These are phyloP conservation scores for Drosophila paramelanica DNA, from an alignment of 2,888 invertebrate species.

Conservation along the genomic window DNA sequence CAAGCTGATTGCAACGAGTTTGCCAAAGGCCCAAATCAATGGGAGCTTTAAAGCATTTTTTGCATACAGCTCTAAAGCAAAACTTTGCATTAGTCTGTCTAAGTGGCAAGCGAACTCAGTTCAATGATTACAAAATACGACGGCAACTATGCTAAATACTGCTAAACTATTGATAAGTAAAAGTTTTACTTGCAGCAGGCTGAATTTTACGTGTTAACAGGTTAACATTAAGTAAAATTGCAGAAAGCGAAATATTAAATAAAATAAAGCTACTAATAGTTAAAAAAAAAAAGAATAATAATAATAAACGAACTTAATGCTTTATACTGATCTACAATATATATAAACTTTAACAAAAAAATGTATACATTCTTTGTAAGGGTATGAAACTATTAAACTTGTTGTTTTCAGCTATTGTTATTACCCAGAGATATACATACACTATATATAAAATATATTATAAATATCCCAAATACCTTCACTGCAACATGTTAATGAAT, in stretches of 20 bases:
- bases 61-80: slow-evolving; percentile 40
- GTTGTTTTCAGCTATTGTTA: no score
- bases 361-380: no score
- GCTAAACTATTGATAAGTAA: slow-evolving; percentile 8
- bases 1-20: slow-evolving; percentile 49
- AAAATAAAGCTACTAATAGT: no score
- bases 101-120: neutral
- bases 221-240: neutral
- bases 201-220: neutral
- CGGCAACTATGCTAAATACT: slow-evolving; percentile 16
- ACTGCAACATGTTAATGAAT: no score
- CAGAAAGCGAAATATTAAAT: neutral
- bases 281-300: neutral
- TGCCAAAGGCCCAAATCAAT: slow-evolving; percentile 39
- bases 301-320: no score
- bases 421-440: no score
- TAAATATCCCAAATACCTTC: no score
- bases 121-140: slow-evolving; percentile 32
- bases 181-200: neutral
- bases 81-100: slow-evolving; percentile 5
- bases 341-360: no score
- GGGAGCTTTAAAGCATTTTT: slow-evolving; percentile 19
- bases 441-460: no score
- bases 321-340: no score
- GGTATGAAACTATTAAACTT: no score